Evolutionary conservation across 2,797 vertebrate genomes (phyloP), one percentile per base, ranked within the genome.

Genomic region (Scolopax rusticola): DNA sequence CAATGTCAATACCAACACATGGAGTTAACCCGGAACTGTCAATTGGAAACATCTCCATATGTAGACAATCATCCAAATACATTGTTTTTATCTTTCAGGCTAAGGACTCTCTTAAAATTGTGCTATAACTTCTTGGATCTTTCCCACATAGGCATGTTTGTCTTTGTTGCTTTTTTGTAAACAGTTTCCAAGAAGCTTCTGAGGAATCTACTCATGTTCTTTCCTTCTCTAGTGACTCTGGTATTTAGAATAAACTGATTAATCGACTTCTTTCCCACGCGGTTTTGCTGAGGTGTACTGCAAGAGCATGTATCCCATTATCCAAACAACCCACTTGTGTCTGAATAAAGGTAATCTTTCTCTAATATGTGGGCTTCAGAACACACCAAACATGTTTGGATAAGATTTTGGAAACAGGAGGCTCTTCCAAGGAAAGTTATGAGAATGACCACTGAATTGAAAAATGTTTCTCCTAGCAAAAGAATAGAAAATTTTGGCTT

Each of bases 141-240:
- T 86, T 96, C 54, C 53, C 74, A 79, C 15, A 53, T 43, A 69
- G 68, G 24, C 33, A 54, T 50, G 15, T 50, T 93, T 95, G 76
- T 7, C 69, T 75, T 90, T n/a, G 27, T 23, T 75, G 48, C 9
- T 69, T 94, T 90, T 90, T 84, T 73, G 56, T 50, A 38, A 6
- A 4, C 8, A 17, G 23, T 80, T 89, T 91, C 87, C 68, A 65
- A 93, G 48, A 93, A 84, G n/a, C n/a, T 91, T 90, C 71, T 79
- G 48, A 89, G 41, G 64, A 93, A 57, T 89, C 79, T 80, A 47
- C 8, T 8, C 20, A 11, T 70, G 23, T 64, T 89, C 41, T 24
- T 75, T 69, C 23, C 45, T 78, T 93, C 54, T 38, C 43, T 36
- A 69, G 27, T 47, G 45, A 57, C 77, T 64, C 50, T 78, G 32